Evolutionary conservation across 2,113 vertebrate genomes (phyloP).

Genomic region (Nycticryphes semicollaris): DNA sequence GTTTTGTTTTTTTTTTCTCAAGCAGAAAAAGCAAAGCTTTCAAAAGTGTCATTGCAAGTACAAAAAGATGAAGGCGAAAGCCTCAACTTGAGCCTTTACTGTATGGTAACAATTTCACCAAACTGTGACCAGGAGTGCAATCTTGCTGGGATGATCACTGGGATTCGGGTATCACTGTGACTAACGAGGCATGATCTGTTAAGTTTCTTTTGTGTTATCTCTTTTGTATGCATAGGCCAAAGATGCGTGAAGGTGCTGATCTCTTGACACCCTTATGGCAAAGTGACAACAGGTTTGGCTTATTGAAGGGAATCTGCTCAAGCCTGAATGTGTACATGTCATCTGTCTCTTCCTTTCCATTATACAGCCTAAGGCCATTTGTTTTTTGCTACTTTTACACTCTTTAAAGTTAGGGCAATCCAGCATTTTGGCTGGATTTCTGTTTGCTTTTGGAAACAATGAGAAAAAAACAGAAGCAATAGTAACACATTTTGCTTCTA

Average conservation of each 20-base stretch:
- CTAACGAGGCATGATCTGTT: background rate
- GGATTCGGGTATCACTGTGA: background rate
- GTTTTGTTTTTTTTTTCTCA: rapidly evolving
- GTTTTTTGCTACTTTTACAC: background rate
- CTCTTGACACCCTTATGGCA: background rate
- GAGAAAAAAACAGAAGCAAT: rapidly evolving
- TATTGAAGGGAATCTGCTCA: background rate
- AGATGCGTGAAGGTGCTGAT: background rate
- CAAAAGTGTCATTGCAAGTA: background rate
- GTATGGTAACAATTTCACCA: background rate
- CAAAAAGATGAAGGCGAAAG: background rate
- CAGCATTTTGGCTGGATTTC: background rate
- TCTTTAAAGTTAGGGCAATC: background rate
- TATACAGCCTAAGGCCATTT: background rate
- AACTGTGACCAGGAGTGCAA: background rate
- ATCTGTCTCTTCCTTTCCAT: background rate
- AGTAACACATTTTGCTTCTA: background rate
- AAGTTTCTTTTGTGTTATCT: background rate
- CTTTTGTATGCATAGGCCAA: background rate
- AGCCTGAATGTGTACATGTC: background rate
- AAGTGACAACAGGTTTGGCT: background rate
- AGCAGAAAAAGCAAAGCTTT: background rate
- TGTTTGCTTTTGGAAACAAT: background rate
- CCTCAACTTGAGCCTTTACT: background rate
- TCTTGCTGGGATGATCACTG: background rate